Percentiles rank a stretch among this genome's conserved stretches.
Conservation (phyloP, 1,140 invertebrate genomes). For the Zaprionus nigranus region DNA sequence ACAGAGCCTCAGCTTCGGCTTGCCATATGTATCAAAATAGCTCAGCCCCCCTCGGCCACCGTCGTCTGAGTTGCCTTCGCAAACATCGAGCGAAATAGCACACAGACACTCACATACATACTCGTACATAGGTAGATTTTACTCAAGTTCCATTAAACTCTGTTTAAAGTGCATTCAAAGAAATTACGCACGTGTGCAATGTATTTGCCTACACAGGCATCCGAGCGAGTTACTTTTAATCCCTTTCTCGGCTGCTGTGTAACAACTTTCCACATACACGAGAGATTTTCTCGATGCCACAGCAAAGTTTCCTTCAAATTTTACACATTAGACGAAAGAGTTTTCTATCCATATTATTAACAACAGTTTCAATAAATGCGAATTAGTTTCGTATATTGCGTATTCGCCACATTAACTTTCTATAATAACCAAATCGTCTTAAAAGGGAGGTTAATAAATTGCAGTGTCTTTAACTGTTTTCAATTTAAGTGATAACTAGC, state of each 20-base stretch:
- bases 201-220: slow-evolving; percentile 5
- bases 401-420: neutral
- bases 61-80: neutral
- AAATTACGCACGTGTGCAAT: slow-evolving; percentile 1
- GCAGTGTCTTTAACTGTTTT: no score
- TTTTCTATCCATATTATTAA: neutral
- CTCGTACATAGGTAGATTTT: neutral
- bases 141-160: slow-evolving; percentile 7
- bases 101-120: neutral
- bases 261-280: no score
- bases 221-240: slow-evolving; percentile 9
- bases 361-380: neutral
- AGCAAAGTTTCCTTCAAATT: no score
- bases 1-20: neutral
- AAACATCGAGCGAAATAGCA: neutral
- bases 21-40: slow-evolving; percentile 31
- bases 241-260: neutral
- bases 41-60: neutral
- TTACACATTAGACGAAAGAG: no score
- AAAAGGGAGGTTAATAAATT: neutral
- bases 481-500: no score
- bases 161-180: slow-evolving; percentile 5
- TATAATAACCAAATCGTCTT: neutral
- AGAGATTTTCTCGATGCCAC: neutral
- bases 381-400: neutral